Percentiles rank a stretch among this genome's conserved stretches.
phyloP scores from a whole-genome alignment of 92 coral and sea anemone species.

The Epizoanthus scotinus region DNA sequence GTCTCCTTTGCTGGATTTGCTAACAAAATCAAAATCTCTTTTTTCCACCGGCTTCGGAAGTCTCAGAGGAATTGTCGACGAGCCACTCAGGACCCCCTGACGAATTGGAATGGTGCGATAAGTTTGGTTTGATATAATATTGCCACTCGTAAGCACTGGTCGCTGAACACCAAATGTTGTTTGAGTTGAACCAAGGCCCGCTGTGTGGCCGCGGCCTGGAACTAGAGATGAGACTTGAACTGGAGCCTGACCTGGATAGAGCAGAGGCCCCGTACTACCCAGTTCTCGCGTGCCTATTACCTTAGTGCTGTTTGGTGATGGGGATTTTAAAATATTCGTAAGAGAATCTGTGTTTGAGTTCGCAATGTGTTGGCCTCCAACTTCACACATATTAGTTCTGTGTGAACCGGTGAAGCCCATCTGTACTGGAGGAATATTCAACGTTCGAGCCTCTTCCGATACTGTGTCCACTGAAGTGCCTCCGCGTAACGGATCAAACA shows the following conservation, averaged over 20 bases:
- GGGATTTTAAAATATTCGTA: background rate
- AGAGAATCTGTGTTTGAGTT: background rate
- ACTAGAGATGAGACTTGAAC: background rate
- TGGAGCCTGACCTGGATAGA: background rate
- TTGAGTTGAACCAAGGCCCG: background rate
- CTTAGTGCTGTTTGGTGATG: background rate
- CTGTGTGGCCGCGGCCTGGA: background rate
- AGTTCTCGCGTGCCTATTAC: background rate
- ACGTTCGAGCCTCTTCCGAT: background rate
- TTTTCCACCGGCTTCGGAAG: constrained; percentile 58
- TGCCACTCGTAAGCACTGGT: background rate
- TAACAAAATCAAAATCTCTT: constrained; percentile 78
- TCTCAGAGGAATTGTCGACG: constrained; percentile 59
- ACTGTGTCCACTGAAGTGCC: background rate
- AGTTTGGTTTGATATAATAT: constrained; percentile 9
- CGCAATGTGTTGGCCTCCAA: too few species aligned
- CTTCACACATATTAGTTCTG: background rate
- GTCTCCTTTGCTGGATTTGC: constrained; percentile 69
- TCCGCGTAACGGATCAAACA: constrained; percentile 24
- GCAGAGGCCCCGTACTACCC: background rate
- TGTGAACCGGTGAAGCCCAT: background rate
- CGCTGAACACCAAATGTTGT: constrained; percentile 16
- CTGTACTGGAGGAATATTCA: background rate
- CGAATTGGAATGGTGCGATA: background rate
- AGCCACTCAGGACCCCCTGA: constrained; percentile 37